These are phyloP conservation scores for Nysson spinosus DNA, from an alignment of 2,888 invertebrate genomes.

Conservation along the genomic window DNA sequence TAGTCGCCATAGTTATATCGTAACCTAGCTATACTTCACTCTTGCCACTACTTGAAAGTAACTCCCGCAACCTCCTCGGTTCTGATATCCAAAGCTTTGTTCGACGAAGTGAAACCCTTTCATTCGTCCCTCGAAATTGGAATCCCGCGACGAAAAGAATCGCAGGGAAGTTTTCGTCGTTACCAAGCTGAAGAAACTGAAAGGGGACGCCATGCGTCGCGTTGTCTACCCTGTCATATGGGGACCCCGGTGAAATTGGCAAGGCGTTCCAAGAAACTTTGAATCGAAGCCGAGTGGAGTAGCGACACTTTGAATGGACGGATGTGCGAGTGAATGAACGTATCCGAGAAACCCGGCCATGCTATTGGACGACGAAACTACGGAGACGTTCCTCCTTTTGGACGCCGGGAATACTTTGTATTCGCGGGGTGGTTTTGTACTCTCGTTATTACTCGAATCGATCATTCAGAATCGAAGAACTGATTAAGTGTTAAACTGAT, in stretches of 20 bases:
- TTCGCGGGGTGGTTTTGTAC: too few species aligned
- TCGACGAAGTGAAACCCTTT: too few species aligned
- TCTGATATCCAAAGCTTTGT: too few species aligned
- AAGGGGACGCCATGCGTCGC: constrained; percentile 28
- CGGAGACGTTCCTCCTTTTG: neutral
- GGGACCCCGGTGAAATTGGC: constrained; percentile 71
- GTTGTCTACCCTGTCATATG: constrained; percentile 23
- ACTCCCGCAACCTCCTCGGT: too few species aligned
- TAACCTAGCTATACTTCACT: too few species aligned
- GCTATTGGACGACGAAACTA: constrained; percentile 2
- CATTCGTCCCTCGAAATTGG: too few species aligned
- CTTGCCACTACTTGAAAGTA: too few species aligned
- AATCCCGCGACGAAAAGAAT: too few species aligned
- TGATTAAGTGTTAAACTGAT: too few species aligned
- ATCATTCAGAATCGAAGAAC: too few species aligned
- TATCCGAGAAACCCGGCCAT: neutral
- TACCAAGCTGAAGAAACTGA: neutral
- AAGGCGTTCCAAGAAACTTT: constrained; percentile 72
- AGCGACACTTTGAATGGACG: constrained; percentile 57
- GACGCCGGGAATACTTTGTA: too few species aligned
- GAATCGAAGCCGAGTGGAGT: constrained; percentile 73
- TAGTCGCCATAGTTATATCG: neutral
- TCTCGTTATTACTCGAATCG: too few species aligned
- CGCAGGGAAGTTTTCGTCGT: neutral
- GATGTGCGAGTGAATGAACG: constrained; percentile 64